Conservation (phyloP, 2,888 invertebrate genomes). For the Phrixothrix hirtus region DNA sequence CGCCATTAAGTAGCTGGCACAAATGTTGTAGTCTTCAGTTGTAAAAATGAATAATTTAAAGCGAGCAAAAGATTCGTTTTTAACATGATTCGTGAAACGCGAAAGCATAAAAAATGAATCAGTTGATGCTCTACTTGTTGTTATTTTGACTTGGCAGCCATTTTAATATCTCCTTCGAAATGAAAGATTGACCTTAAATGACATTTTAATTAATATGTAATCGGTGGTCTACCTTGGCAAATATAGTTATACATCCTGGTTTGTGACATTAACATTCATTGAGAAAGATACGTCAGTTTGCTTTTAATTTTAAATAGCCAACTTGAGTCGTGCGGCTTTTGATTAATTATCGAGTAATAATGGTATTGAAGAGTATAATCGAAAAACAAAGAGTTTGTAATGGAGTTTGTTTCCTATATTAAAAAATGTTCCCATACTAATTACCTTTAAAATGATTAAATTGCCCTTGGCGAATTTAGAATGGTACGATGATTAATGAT, state of each 20-base stretch:
- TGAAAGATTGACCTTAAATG: slow-evolving; percentile 11
- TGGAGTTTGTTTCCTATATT: not conserved
- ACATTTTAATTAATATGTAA: slow-evolving; percentile 15
- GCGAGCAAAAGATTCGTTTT: no score
- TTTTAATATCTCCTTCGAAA: no score
- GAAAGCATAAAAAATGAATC: no score
- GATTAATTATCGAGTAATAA: not conserved
- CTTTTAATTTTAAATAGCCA: not conserved
- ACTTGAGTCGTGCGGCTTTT: not conserved
- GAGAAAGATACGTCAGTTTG: not conserved
- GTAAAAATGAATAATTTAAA: no score
- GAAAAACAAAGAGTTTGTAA: not conserved
- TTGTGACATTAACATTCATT: slow-evolving; percentile 17
- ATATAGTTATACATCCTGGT: slow-evolving; percentile 18
- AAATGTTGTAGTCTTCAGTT: no score
- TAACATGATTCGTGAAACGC: no score
- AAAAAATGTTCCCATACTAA: not conserved
- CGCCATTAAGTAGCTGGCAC: no score
- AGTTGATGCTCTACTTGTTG: no score
- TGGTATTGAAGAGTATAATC: not conserved
- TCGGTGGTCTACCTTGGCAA: slow-evolving; percentile 17
- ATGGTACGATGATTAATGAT: no score
- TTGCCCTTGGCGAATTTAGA: not conserved
- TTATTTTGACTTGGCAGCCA: no score
- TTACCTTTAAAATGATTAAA: not conserved